Conservation (phyloP, 2,797 vertebrate species). For the Xerus rutilus region DNA sequence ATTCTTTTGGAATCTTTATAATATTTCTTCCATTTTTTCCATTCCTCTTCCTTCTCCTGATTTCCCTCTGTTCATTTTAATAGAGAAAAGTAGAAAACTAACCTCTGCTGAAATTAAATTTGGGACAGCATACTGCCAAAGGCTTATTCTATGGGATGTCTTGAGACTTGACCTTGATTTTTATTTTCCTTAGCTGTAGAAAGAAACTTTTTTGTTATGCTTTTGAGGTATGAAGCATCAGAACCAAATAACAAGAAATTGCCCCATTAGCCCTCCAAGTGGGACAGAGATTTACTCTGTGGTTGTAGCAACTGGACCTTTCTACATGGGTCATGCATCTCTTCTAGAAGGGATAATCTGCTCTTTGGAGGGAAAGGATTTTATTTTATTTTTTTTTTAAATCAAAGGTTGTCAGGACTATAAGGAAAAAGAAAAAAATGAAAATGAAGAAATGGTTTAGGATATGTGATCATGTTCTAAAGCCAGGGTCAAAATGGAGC, state of each 20-base stretch:
- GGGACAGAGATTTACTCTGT: neutral
- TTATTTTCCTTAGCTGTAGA: constrained; percentile 34
- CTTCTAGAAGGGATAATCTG: neutral
- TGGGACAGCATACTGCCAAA: neutral
- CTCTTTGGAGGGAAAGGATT: neutral
- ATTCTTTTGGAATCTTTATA: neutral
- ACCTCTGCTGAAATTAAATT: constrained; percentile 45
- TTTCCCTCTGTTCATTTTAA: constrained; percentile 30
- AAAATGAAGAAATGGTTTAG: neutral
- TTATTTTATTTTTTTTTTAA: too few species aligned
- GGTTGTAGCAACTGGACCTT: neutral
- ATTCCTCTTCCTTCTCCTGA: neutral
- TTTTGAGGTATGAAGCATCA: neutral
- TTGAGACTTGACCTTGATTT: constrained; percentile 52
- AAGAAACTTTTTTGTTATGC: constrained; percentile 7
- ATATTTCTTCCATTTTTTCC: neutral
- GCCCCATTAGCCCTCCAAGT: neutral
- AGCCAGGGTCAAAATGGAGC: neutral
- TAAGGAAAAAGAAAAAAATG: neutral
- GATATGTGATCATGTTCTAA: neutral
- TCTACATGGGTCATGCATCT: constrained; percentile 20
- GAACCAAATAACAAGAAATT: constrained; percentile 22
- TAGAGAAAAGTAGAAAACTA: constrained; percentile 53
- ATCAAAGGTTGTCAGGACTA: neutral
- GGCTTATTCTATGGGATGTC: neutral